Percentiles rank a stretch among this genome's conserved stretches.
Conservation (phyloP, 2,113 vertebrate species). For the Eublepharis macularius region DNA sequence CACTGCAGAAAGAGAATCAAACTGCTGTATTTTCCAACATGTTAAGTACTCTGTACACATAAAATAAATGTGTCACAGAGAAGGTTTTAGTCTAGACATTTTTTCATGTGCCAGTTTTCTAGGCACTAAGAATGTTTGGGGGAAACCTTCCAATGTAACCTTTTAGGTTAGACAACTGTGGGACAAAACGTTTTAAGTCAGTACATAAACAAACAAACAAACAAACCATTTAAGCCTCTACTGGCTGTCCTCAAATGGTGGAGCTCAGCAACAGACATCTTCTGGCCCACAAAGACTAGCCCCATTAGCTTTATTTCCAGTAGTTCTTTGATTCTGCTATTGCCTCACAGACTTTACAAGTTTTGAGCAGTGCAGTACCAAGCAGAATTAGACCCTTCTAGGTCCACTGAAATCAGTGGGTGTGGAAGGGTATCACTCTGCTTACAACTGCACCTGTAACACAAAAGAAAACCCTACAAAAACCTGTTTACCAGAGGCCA, state of each 20-base stretch:
- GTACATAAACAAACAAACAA: not conserved
- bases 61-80: not conserved
- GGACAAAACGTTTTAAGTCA: no score
- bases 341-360: not conserved
- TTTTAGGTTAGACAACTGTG: no score
- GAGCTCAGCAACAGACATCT: not conserved
- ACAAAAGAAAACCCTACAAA: not conserved
- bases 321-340: not conserved
- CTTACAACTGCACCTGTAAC: no score
- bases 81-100: not conserved
- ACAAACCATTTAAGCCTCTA: not conserved
- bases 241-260: not conserved
- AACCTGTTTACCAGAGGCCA: not conserved
- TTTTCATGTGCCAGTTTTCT: not conserved
- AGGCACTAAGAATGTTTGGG: not conserved
- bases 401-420: no score
- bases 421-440: no score
- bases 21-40: not conserved
- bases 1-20: not conserved
- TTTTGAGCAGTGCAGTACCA: no score
- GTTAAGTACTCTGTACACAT: not conserved
- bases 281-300: not conserved
- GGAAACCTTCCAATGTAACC: not conserved
- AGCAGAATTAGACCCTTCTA: no score
- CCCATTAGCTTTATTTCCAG: not conserved